Base-by-base conservation (phyloP, 2,888 invertebrate species). In the Pherbina coryleti region DNA sequence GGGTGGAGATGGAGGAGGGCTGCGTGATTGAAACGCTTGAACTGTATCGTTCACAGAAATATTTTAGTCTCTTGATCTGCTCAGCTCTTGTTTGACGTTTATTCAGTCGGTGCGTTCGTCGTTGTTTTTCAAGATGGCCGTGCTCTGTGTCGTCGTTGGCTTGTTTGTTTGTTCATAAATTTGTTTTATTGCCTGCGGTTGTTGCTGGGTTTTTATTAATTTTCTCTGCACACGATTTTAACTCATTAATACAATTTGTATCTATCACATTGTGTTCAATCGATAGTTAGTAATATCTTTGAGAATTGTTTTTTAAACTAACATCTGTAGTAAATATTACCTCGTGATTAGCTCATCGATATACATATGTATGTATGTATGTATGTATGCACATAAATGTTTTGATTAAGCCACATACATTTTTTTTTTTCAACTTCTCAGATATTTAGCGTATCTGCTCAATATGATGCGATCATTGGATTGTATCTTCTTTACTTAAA, bases 111-210 rank as follows among this genome's bases (percentile, higher is more conserved):
- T 44, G 25, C 51, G 28, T 60, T 53, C 14, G 55, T 72, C 77
- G 78, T 79, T 80, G 79, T 81, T 81, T 82, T 82, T 81, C 81
- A 82, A 82, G 82, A 82, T 82, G 82, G 82, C 82, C 81, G 80
- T 79, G 80, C 76, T 79, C 77, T 67, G 44, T 28, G 25, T 17
- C 57, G 71, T n/a, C 57, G 57, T 22, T 37, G 75, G 28, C 34
- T 37, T 31, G 57, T 53, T 51, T 55, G 44, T 34, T 75, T 25
- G 57, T 57, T 57, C 37, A 14, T 11, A 17, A n/a, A n/a, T 55
- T 71, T 28, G 25, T n/a, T 49, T 44, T 25, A 7, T 69, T 22
- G 67, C 49, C 22, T 17, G 51, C 25, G n/a, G 53, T 14, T 53
- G 17, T 28, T n/a, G 55, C 17, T 34, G 19, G 34, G 73, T 64